Evolutionary conservation across 2,797 vertebrate species (phyloP).

Genomic region (Steatocranus sp.): DNA sequence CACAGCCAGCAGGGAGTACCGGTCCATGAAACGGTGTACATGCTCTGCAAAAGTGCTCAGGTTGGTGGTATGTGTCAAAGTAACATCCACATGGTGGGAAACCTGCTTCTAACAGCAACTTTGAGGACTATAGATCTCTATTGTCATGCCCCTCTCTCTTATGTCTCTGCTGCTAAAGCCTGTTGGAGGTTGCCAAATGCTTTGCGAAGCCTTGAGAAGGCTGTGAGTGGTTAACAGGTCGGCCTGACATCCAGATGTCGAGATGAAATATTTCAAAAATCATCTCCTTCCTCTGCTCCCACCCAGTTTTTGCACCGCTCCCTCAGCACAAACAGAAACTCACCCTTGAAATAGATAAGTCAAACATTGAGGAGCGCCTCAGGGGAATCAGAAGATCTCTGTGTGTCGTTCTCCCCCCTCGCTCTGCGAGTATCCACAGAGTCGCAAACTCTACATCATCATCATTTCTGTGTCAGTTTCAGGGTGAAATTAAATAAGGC

Average conservation of each 20-base stretch:
- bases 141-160: not conserved
- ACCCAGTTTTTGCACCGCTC: not conserved
- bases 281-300: not conserved
- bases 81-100: not conserved
- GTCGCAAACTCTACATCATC: not conserved
- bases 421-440: not conserved
- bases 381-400: not conserved
- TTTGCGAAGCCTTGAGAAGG: not conserved
- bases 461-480: slow-evolving; percentile 20
- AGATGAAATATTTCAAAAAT: slow-evolving; percentile 16
- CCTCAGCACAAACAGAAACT: slow-evolving; percentile 22
- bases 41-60: not conserved
- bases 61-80: not conserved
- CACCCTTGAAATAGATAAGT: slow-evolving; percentile 19
- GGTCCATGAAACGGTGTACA: not conserved
- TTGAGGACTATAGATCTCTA: not conserved
- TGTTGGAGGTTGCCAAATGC: not conserved
- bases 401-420: not conserved
- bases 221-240: not conserved
- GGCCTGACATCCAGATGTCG: slow-evolving; percentile 35
- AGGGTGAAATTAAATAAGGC: not conserved
- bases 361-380: not conserved
- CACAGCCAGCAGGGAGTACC: not conserved
- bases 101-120: not conserved
- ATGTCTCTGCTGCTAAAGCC: not conserved